These are phyloP conservation scores for Didymodactylos carnosus DNA, from an alignment of 2,888 invertebrate species.

Conservation along the genomic window DNA sequence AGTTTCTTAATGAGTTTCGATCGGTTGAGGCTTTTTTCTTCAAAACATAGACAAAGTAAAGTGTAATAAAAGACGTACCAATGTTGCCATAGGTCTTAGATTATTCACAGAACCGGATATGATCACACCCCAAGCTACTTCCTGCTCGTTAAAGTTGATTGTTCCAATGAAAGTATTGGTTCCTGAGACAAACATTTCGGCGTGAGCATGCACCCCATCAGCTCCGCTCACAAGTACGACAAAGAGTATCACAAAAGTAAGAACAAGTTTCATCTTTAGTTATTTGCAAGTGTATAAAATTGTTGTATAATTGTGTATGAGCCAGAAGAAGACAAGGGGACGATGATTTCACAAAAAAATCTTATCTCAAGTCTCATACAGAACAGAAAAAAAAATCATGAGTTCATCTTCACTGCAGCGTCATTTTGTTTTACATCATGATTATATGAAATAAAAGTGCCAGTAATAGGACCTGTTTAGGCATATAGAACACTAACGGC, in stretches of 20 bases:
- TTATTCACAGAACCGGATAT: not conserved
- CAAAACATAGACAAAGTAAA: not conserved
- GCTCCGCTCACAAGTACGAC: not conserved
- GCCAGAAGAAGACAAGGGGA: not conserved
- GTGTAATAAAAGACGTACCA: not conserved
- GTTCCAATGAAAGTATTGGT: not conserved
- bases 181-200: not conserved
- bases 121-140: not conserved
- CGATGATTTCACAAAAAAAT: not conserved
- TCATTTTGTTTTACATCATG: not conserved
- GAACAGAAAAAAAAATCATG: not conserved
- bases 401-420: not conserved
- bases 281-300: not conserved
- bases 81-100: not conserved
- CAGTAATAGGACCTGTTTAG: too few species aligned
- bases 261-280: not conserved
- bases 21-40: not conserved
- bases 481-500: too few species aligned
- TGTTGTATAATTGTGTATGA: not conserved
- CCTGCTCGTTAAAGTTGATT: not conserved
- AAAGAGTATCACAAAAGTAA: not conserved
- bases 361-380: not conserved
- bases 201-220: not conserved
- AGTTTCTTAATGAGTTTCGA: too few species aligned
- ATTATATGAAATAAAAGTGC: too few species aligned